A percentile compares a stretch with the other conserved stretches of the same genome.
phyloP scores from a whole-genome alignment of 2,797 vertebrate genomes.

The Otolemur crassicaudatus region DNA sequence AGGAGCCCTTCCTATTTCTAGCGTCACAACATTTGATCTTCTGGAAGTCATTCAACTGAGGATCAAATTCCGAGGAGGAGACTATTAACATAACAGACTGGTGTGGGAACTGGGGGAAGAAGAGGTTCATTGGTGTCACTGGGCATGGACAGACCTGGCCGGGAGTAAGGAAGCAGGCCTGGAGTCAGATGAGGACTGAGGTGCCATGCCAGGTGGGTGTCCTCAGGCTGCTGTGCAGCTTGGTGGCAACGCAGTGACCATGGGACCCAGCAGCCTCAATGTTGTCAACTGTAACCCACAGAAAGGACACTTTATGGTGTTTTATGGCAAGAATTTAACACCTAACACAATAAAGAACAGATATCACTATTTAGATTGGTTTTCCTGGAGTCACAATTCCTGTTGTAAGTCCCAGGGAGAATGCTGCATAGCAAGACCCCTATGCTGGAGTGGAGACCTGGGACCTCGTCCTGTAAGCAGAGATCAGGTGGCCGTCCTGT shows the following conservation, averaged over 20 bases:
- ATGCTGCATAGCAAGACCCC: neutral
- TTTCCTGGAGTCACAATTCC: neutral
- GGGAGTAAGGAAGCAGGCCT: neutral
- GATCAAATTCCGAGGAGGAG: neutral
- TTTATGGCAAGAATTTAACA: neutral
- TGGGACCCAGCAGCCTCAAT: neutral
- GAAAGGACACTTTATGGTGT: neutral
- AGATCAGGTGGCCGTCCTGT: neutral
- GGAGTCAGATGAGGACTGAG: neutral
- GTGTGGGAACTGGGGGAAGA: neutral
- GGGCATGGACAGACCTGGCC: neutral
- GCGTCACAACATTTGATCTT: neutral
- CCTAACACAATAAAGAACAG: neutral
- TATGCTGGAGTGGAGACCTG: neutral
- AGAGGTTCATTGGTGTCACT: neutral
- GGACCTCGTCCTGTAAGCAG: neutral
- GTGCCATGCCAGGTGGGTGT: neutral
- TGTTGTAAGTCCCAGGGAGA: neutral
- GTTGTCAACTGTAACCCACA: neutral
- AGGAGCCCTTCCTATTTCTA: neutral
- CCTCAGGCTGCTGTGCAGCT: neutral
- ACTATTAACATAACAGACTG: neutral
- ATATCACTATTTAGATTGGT: neutral
- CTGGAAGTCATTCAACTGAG: neutral
- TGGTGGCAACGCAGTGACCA: neutral